Conservation (phyloP, 2,113 vertebrate species). For the Melanerpes aurifrons region DNA sequence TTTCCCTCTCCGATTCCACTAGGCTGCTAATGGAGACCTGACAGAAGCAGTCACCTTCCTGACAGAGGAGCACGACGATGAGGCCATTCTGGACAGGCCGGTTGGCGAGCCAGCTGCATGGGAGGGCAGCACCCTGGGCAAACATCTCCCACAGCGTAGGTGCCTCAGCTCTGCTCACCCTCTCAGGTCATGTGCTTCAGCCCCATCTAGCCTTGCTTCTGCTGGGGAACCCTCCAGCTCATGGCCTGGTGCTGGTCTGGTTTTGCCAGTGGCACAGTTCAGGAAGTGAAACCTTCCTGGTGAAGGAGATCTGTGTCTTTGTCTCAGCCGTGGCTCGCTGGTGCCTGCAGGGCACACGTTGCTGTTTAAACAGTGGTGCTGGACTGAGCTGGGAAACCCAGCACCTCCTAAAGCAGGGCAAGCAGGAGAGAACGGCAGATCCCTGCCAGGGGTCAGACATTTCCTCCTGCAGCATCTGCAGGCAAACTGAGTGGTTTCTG, state of each 20-base stretch:
- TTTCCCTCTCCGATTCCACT: rapidly evolving
- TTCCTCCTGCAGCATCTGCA: background rate
- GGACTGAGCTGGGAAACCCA: background rate
- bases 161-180: background rate
- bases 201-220: background rate
- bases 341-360: background rate
- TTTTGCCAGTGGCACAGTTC: background rate
- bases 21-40: constrained; percentile 92
- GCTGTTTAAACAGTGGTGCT: background rate
- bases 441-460: rapidly evolving
- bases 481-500: rapidly evolving
- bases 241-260: background rate
- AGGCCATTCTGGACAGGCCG: constrained; percentile 53
- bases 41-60: constrained; percentile 89
- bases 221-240: background rate
- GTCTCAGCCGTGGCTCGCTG: background rate
- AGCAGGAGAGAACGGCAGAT: background rate
- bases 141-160: constrained; percentile 4
- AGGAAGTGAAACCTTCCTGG: background rate
- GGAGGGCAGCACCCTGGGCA: constrained; percentile 60
- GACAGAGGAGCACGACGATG: constrained; percentile 74
- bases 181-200: rapidly evolving
- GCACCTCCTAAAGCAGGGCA: background rate
- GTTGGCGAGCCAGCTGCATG: constrained; percentile 68
- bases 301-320: background rate